Conservation (phyloP, 1,140 invertebrate species). For the Zaprionus camerounensis region DNA sequence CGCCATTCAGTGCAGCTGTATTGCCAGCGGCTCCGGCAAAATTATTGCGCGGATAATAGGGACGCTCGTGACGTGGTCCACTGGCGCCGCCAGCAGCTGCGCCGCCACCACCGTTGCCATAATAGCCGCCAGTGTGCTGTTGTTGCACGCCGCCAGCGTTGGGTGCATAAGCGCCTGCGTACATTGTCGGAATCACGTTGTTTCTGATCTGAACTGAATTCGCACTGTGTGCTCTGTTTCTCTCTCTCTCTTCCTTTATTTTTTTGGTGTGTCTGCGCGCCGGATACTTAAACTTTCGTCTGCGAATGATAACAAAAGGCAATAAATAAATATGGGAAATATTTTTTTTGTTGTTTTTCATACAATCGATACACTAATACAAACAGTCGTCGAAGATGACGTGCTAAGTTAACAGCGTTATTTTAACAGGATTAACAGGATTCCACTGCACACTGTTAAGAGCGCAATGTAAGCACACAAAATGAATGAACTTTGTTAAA, state of each 20-base stretch:
- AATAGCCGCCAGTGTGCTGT: slow-evolving; percentile 74
- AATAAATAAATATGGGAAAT: background rate
- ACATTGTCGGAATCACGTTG: slow-evolving; percentile 43
- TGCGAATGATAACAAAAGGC: background rate
- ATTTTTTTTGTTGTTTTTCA: background rate
- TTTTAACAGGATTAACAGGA: background rate
- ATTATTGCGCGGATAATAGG: slow-evolving; percentile 58
- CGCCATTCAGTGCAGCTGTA: slow-evolving; percentile 55
- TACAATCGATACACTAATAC: background rate
- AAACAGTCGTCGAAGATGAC: background rate
- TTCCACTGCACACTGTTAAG: background rate
- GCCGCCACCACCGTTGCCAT: slow-evolving; percentile 71
- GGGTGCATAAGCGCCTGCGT: slow-evolving; percentile 74
- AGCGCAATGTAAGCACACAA: background rate
- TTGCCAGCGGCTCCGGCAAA: slow-evolving; percentile 48
- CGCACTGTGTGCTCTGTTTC: background rate
- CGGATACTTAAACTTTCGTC: background rate
- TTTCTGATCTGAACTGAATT: background rate
- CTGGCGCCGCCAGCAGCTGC: slow-evolving; percentile 45
- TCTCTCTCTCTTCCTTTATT: background rate
- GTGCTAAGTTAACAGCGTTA: background rate
- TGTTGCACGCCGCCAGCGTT: slow-evolving; percentile 74
- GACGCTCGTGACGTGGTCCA: slow-evolving; percentile 57
- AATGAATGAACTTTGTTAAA: background rate
- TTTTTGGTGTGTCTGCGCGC: background rate